These are phyloP conservation scores for Helicoverpa zea DNA, from an alignment of 1,140 invertebrate species.

Conservation along the genomic window DNA sequence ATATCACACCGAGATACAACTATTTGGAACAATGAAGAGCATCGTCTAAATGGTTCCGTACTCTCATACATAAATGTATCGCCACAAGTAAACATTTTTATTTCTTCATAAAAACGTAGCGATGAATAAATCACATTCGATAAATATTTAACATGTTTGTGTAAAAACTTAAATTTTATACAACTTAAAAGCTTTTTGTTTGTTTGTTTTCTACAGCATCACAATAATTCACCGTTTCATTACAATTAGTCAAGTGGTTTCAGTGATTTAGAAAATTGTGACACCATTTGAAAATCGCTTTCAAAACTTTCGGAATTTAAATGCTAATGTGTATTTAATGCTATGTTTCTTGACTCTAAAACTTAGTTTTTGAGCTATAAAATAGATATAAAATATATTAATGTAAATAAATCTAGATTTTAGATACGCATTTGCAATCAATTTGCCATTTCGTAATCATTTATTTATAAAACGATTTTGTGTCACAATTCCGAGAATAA, in stretches of 20 bases:
- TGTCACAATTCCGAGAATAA: neutral
- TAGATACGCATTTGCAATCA: conserved; percentile 5
- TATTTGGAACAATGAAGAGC: conserved; percentile 31
- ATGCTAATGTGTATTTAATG: conserved; percentile 6
- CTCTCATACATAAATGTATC: conserved; percentile 28
- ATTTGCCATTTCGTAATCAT: neutral
- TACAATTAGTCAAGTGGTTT: neutral
- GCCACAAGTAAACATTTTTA: conserved; percentile 20
- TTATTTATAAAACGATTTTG: neutral
- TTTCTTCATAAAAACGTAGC: conserved; percentile 40
- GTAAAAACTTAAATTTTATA: conserved; percentile 5
- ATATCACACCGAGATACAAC: neutral
- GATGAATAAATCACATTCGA: conserved; percentile 14
- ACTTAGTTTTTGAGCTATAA: neutral
- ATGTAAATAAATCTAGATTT: conserved; percentile 1
- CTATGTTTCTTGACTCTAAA: neutral
- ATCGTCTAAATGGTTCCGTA: conserved; percentile 18
- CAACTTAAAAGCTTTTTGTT: neutral
- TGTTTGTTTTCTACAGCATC: neutral
- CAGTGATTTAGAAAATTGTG: neutral
- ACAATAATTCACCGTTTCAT: neutral
- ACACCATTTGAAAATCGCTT: neutral
- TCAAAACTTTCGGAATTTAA: conserved; percentile 4
- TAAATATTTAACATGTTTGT: conserved; percentile 32
- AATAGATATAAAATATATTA: conserved; percentile 12